Evolutionary conservation across 2,113 vertebrate species (phyloP), one percentile per base, ranked within the genome.

Genomic region (Thymallus thymallus): DNA sequence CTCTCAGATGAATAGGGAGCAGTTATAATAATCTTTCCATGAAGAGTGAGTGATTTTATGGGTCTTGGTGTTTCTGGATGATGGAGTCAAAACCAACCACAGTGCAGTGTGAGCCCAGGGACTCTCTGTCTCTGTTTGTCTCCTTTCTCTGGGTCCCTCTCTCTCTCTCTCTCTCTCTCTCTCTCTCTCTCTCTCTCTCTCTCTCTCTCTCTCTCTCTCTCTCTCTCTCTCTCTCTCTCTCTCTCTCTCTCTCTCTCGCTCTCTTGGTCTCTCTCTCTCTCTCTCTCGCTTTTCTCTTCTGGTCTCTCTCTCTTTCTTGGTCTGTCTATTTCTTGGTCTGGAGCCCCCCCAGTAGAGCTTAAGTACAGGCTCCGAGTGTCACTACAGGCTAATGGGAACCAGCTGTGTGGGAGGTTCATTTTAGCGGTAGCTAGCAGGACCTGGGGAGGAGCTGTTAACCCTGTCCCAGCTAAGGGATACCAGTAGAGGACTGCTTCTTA

Each of bases 371-470:
- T 86, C 76, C 80, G 69, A 84, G 85, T 90, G 90, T 90, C 75
- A 79, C 85, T 86, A 79, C 82, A 79, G 81, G 75, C 88, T 92
- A 92, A 94, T 92, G 85, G 87, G 86, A 91, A 81, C 88, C 91
- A 93, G 93, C 91, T 93, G 93, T 91, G 90, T 84, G 81, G 70
- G 64, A 89, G 88, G 89, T 87, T 90, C 87, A 92, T 88, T 92
- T 93, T 90, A 91, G 89, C 74, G 68, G 84, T 90, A 84, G 82
- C 82, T 80, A 85, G 85, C 81, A 85, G 83, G 82, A 67, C 48
- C 14, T 18, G 48, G 48, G 48, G 48, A 51, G 84, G 73, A 76
- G 77, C 76, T 16, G 62, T 88, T 82, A 88, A 85, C 85, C 82
- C 79, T 80, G 75, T 80, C 35, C 62, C 76, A 69, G 32, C 72